A percentile compares a stretch with the other conserved stretches of the same genome.
These are phyloP conservation scores for Eristalis intricaria DNA, from an alignment of 2,888 invertebrate species.

Conservation along the genomic window DNA sequence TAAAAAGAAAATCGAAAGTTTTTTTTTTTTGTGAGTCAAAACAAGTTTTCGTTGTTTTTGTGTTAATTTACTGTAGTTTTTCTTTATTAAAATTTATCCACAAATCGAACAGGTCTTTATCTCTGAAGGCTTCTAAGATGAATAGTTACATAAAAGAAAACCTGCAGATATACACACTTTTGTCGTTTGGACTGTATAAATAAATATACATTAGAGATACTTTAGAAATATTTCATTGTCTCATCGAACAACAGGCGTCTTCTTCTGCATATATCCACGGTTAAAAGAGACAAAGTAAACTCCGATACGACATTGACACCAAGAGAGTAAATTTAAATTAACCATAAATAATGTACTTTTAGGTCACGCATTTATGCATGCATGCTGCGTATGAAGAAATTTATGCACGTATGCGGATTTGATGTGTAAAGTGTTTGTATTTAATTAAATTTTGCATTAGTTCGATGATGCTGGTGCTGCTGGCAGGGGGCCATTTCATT, in stretches of 20 bases:
- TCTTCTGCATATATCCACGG: background rate
- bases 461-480: background rate
- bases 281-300: background rate
- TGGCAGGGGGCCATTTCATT: background rate
- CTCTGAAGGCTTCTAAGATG: background rate
- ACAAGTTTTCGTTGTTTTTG: background rate
- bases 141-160: background rate
- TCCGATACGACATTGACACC: background rate
- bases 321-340: background rate
- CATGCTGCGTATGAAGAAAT: background rate
- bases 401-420: background rate
- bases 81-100: background rate
- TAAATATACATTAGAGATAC: background rate
- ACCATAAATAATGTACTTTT: conserved; percentile 52
- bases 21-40: background rate
- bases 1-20: conserved; percentile 21
- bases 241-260: background rate
- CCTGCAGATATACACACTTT: background rate
- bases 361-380: conserved; percentile 38
- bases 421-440: background rate
- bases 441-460: background rate
- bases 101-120: background rate
- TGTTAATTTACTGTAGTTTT: background rate
- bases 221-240: background rate
- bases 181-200: background rate